Percentiles rank a stretch among this genome's conserved stretches.
Evolutionary conservation across 2,888 invertebrate species (phyloP).

Genomic region (Microplitis deprimator): DNA sequence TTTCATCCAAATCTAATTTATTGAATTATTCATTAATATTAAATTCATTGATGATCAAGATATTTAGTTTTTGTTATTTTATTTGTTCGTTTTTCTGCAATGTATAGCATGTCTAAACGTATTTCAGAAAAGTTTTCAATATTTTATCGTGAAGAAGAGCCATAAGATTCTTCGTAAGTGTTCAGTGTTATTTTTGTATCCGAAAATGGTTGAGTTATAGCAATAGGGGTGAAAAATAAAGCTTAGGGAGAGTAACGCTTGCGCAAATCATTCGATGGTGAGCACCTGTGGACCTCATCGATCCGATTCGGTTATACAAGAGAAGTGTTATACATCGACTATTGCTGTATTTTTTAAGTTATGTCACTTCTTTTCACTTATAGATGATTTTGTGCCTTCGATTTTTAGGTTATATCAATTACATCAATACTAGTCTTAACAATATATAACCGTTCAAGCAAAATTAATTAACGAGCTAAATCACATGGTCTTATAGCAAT

Average conservation of each 20-base stretch:
- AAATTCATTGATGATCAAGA: too few species aligned
- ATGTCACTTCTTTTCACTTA: slow-evolving; percentile 12
- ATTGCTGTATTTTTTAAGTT: slow-evolving; percentile 3
- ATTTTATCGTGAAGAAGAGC: not conserved
- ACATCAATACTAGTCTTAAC: too few species aligned
- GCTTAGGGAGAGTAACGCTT: slow-evolving; percentile 59
- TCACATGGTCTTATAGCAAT: too few species aligned
- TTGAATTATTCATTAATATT: too few species aligned
- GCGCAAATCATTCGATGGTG: slow-evolving; percentile 61
- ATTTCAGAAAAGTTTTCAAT: not conserved
- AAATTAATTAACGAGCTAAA: too few species aligned
- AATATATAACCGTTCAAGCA: too few species aligned
- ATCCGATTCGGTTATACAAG: slow-evolving; percentile 58
- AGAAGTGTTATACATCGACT: slow-evolving; percentile 28
- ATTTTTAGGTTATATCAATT: not conserved
- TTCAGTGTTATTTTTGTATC: not conserved
- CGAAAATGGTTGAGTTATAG: slow-evolving; percentile 34
- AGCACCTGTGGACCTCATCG: slow-evolving; percentile 71
- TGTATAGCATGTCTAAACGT: not conserved
- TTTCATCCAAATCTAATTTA: too few species aligned
- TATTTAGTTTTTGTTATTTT: too few species aligned
- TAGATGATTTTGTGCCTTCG: slow-evolving; percentile 27
- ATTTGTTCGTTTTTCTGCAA: not conserved
- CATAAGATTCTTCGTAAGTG: not conserved
- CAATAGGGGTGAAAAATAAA: not conserved